Evolutionary conservation across 2,888 invertebrate genomes (phyloP).

Genomic region (Platerodrilus igneus): DNA sequence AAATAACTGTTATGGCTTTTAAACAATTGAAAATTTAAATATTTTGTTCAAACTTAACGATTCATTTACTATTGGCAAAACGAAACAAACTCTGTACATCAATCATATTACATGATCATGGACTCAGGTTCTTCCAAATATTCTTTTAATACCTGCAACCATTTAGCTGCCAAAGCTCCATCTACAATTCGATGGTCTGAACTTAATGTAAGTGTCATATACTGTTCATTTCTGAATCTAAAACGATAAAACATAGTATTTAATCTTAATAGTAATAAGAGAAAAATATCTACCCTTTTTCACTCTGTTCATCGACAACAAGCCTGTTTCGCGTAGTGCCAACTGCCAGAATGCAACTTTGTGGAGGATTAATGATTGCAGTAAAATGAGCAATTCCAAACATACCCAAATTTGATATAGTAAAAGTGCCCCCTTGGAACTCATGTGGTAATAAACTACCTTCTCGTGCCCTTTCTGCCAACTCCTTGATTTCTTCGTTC

Average conservation of each 20-base stretch:
- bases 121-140: conserved; percentile 88
- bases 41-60: too few relatives aligned
- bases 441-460: conserved; percentile 89
- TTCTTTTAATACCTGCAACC: conserved; percentile 85
- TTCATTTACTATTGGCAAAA: too few relatives aligned
- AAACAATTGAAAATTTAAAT: too few relatives aligned
- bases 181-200: conserved; percentile 97
- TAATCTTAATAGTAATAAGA: conserved; percentile 1
- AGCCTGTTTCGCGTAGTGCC: conserved; percentile 75
- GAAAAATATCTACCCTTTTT: conserved; percentile 62
- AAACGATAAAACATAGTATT: conserved; percentile 28
- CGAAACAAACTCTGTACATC: too few relatives aligned
- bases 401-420: conserved; percentile 94
- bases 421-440: conserved; percentile 94
- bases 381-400: conserved; percentile 83
- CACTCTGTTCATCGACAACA: conserved; percentile 66
- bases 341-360: conserved; percentile 88
- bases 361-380: conserved; percentile 95
- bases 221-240: conserved; percentile 69
- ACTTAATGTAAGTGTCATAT: conserved; percentile 88
- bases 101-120: conserved; percentile 77
- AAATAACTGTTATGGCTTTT: too few relatives aligned
- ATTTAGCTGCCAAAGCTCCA: conserved; percentile 95
- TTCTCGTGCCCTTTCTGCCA: conserved; percentile 83
- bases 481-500: conserved; percentile 68